A percentile compares a stretch with the other conserved stretches of the same genome.
Conservation (phyloP, 2,113 vertebrate species). For the Peromyscus leucopus region DNA sequence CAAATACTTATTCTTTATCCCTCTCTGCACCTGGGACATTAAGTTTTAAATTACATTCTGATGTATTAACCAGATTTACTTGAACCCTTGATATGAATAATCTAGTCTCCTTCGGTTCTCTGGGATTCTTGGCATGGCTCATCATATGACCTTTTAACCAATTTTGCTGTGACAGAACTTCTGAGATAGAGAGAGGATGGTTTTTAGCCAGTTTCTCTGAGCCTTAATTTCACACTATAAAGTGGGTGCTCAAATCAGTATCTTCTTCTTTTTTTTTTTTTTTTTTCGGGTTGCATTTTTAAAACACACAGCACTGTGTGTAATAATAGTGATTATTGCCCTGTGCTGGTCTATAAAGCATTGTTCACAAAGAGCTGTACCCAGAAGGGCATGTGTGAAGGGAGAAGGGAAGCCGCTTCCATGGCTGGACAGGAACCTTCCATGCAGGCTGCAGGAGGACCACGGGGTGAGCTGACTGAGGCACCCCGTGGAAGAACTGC, state of each 20-base stretch:
- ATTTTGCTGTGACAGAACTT: background rate
- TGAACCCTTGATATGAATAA: slow-evolving; percentile 1
- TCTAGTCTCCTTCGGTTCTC: background rate
- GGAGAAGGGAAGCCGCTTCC: background rate
- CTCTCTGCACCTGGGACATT: background rate
- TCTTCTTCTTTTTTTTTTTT: background rate
- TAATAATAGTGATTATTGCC: background rate
- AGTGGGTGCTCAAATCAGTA: background rate
- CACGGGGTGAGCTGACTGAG: background rate
- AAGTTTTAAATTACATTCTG: background rate
- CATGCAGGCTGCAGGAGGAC: background rate
- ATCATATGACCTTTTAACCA: background rate
- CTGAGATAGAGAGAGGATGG: background rate
- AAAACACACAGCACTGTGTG: background rate
- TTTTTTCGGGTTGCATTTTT: background rate
- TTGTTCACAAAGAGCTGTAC: background rate
- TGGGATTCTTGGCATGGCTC: background rate
- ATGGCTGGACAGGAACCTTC: background rate
- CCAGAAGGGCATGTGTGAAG: background rate
- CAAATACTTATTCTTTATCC: background rate
- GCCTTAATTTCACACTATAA: background rate
- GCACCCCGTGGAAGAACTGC: fast-evolving
- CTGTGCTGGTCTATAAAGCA: background rate
- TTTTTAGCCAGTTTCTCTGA: background rate
- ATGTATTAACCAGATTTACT: background rate